A percentile compares a stretch with the other conserved stretches of the same genome.
Conservation (phyloP, 1,140 invertebrate species). For the Andricus grossulariae region DNA sequence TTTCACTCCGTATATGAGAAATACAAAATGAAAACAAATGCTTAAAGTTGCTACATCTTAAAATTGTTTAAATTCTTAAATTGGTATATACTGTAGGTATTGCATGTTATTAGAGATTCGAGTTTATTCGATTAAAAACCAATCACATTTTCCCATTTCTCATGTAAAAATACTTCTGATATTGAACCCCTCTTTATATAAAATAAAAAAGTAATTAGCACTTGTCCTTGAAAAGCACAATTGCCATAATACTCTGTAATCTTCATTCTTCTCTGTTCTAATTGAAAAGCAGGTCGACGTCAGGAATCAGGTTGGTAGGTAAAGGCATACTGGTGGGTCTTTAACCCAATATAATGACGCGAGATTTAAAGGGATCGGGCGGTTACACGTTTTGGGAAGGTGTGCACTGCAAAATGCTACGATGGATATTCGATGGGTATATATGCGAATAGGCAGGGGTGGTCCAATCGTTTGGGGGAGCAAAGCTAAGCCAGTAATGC, state of each 20-base stretch:
- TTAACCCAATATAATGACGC: conserved; percentile 37
- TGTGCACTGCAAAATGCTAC: conserved; percentile 62
- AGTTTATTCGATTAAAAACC: no score
- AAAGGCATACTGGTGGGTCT: conserved; percentile 1
- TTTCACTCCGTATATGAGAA: no score
- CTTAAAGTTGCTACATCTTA: no score
- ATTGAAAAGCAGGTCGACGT: conserved; percentile 10
- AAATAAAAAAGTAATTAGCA: no score
- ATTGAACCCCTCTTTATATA: no score
- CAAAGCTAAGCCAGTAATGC: conserved; percentile 74
- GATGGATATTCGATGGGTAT: conserved; percentile 33
- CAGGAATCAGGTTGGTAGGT: conserved; percentile 26
- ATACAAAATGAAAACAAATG: no score
- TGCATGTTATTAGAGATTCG: no score
- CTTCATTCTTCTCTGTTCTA: neutral
- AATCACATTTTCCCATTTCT: no score
- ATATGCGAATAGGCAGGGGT: conserved; percentile 61
- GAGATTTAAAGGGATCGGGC: conserved; percentile 59
- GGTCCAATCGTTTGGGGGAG: conserved; percentile 58
- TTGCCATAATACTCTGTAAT: neutral
- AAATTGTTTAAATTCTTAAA: no score
- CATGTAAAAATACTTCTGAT: no score
- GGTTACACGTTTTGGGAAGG: conserved; percentile 54
- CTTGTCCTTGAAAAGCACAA: neutral
- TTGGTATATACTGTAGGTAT: no score